Evolutionary conservation across 1,140 invertebrate genomes (phyloP).

Genomic region (Drosophila tropicalis): DNA sequence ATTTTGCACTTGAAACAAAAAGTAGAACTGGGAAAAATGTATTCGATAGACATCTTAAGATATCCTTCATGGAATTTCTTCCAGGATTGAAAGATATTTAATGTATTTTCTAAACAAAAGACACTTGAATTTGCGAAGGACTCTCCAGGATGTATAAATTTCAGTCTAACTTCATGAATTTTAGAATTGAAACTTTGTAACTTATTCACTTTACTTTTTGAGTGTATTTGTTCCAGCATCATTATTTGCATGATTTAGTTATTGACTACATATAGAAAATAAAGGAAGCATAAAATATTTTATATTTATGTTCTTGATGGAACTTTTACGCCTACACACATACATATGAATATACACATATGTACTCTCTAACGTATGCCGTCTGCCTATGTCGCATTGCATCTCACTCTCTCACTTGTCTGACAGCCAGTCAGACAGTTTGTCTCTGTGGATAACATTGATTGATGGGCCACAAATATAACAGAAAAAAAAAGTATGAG

Average conservation of each 20-base stretch:
- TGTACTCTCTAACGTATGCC: neutral
- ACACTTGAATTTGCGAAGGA: too few relatives aligned
- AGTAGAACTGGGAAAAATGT: too few relatives aligned
- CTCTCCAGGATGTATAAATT: too few relatives aligned
- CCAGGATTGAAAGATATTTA: too few relatives aligned
- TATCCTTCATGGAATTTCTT: too few relatives aligned
- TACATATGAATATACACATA: neutral
- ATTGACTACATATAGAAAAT: neutral
- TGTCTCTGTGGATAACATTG: constrained; percentile 52
- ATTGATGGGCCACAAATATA: constrained; percentile 57
- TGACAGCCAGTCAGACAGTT: constrained; percentile 27
- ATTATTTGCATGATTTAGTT: neutral
- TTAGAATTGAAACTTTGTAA: too few relatives aligned
- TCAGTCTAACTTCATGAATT: too few relatives aligned
- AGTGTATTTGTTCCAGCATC: too few relatives aligned
- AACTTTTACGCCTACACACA: neutral
- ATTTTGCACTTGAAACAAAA: too few relatives aligned
- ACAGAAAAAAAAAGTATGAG: constrained; percentile 8
- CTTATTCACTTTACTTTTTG: too few relatives aligned
- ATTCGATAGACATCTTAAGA: too few relatives aligned
- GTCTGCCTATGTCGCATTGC: constrained; percentile 23
- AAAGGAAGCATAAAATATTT: constrained; percentile 2
- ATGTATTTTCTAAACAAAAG: too few relatives aligned
- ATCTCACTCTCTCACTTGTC: constrained; percentile 47
- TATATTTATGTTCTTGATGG: neutral